Conservation (phyloP, 2,888 invertebrate species). For the Monochamus alternatus region DNA sequence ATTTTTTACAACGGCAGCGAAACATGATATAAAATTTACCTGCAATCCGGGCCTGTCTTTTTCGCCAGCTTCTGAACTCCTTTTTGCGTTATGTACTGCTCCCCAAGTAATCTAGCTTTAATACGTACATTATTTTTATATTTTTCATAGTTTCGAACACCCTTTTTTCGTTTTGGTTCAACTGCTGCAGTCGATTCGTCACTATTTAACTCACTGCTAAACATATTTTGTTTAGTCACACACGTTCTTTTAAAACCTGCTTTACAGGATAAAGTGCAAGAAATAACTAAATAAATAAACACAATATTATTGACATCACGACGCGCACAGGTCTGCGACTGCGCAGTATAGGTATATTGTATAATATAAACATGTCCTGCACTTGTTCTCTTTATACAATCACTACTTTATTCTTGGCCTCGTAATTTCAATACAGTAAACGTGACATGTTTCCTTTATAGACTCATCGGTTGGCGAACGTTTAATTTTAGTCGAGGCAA, state of each 20-base stretch:
- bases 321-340: constrained; percentile 15
- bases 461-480: constrained; percentile 12
- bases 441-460: constrained; percentile 18
- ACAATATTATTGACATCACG: constrained; percentile 7
- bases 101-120: constrained; percentile 9
- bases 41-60: constrained; percentile 14
- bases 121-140: constrained; percentile 22
- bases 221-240: constrained; percentile 4
- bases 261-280: constrained; percentile 19
- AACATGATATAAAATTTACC: constrained; percentile 12
- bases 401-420: constrained; percentile 6
- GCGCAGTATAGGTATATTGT: constrained; percentile 9
- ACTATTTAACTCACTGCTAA: background rate
- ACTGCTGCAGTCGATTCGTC: constrained; percentile 8
- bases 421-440: constrained; percentile 15
- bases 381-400: constrained; percentile 11
- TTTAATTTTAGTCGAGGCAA: too few relatives aligned
- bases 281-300: constrained; percentile 3
- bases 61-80: constrained; percentile 14
- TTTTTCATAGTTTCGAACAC: constrained; percentile 15
- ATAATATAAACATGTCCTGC: constrained; percentile 13
- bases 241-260: constrained; percentile 4
- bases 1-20: constrained; percentile 9
- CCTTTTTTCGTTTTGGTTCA: constrained; percentile 12
- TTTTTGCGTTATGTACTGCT: constrained; percentile 15